Percentiles rank a stretch among this genome's conserved stretches.
These are phyloP conservation scores for Myopa tessellatipennis DNA, from an alignment of 2,888 invertebrate species.

Conservation along the genomic window DNA sequence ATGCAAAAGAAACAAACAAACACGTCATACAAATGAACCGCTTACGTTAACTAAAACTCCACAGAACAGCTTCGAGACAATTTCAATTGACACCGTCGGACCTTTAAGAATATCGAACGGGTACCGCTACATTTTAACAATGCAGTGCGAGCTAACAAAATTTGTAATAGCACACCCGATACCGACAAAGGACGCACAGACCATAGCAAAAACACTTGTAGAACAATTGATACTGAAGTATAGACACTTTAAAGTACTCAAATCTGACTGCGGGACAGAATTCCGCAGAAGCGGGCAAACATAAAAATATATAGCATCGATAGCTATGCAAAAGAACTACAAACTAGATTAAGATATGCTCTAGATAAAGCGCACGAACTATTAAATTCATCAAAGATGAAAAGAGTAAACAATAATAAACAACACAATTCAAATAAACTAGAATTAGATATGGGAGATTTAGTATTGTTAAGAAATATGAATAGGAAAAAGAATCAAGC, in stretches of 20 bases:
- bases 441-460: not conserved
- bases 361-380: slow-evolving; percentile 14
- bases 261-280: slow-evolving; percentile 33
- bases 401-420: not conserved
- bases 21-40: not conserved
- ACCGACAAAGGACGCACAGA: slow-evolving; percentile 27
- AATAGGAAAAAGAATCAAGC: too few species aligned
- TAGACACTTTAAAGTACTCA: slow-evolving; percentile 33
- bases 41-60: slow-evolving; percentile 1
- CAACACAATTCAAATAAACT: not conserved
- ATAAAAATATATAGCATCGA: slow-evolving; percentile 18
- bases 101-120: slow-evolving; percentile 1
- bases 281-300: slow-evolving; percentile 34
- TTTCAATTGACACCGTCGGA: slow-evolving; percentile 8
- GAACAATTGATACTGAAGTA: slow-evolving; percentile 36
- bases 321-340: slow-evolving; percentile 23
- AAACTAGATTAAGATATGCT: slow-evolving; percentile 22
- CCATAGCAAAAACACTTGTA: slow-evolving; percentile 35
- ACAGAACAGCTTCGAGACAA: not conserved
- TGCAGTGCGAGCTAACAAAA: slow-evolving; percentile 29
- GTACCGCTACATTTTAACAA: not conserved
- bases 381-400: not conserved
- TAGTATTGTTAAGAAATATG: not conserved
- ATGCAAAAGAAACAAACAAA: not conserved
- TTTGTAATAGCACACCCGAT: slow-evolving; percentile 26